phyloP scores from a whole-genome alignment of 2,113 vertebrate species.

The Ursus arctos region DNA sequence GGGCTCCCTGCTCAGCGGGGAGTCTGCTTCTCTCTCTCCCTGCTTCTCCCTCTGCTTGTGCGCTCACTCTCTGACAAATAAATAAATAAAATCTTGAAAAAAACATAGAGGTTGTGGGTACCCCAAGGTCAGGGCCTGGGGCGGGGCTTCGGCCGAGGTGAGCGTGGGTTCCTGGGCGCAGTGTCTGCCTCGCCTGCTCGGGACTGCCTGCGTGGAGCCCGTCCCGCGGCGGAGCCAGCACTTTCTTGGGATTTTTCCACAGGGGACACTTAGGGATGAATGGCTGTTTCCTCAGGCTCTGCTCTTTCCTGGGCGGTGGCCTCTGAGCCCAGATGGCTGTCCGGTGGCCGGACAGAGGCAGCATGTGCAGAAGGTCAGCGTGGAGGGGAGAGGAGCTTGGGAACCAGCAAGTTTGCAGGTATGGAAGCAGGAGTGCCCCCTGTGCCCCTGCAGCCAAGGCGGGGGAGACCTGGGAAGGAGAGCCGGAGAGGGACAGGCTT shows the following conservation, averaged over 20 bases:
- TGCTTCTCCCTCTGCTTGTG: too few species aligned
- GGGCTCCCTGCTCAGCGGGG: too few species aligned
- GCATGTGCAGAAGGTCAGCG: accelerated
- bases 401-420: not conserved
- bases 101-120: not conserved
- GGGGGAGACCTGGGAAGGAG: not conserved
- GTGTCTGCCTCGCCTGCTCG: not conserved
- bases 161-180: accelerated
- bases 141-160: accelerated
- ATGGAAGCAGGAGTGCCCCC: not conserved
- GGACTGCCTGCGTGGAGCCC: too few species aligned
- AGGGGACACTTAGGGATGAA: not conserved
- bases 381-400: not conserved
- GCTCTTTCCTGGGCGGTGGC: not conserved
- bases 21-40: too few species aligned
- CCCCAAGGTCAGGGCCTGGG: not conserved
- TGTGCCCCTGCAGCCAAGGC: not conserved
- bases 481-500: too few species aligned
- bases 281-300: not conserved
- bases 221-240: accelerated
- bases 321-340: not conserved
- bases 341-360: not conserved
- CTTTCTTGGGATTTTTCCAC: not conserved
- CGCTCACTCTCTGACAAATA: too few species aligned
- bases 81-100: too few species aligned